Conservation (phyloP, 2,888 invertebrate genomes). For the Diplazon laetatorius region DNA sequence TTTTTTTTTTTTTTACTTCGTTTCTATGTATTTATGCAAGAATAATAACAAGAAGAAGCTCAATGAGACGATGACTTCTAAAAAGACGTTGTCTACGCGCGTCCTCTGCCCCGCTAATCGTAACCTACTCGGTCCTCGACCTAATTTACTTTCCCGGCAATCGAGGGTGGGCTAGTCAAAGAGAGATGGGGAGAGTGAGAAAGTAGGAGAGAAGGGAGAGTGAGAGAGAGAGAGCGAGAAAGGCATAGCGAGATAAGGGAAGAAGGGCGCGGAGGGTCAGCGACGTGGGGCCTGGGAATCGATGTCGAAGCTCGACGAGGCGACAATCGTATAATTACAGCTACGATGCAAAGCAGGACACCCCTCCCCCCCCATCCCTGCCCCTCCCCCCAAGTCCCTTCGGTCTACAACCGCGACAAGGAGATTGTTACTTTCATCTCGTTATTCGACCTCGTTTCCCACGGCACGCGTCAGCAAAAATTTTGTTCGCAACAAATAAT, state of each 20-base stretch:
- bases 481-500: conserved; percentile 33
- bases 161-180: conserved; percentile 54
- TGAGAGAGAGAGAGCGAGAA: conserved; percentile 28
- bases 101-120: conserved; percentile 64
- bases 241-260: conserved; percentile 25
- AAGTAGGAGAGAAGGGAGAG: conserved; percentile 33
- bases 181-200: conserved; percentile 35
- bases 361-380: too few relatives aligned
- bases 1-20: too few relatives aligned
- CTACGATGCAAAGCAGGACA: conserved; percentile 38
- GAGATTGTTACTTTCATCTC: conserved; percentile 20
- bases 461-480: conserved; percentile 35
- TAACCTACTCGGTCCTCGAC: conserved; percentile 68
- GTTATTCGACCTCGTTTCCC: conserved; percentile 55
- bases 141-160: conserved; percentile 64
- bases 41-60: conserved; percentile 66
- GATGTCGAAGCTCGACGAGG: conserved; percentile 54
- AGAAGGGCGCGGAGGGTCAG: conserved; percentile 22
- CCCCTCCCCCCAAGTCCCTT: conserved; percentile 34
- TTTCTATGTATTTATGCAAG: conserved; percentile 65
- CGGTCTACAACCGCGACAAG: conserved; percentile 27
- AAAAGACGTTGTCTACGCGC: conserved; percentile 64
- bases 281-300: conserved; percentile 53
- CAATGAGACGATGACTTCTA: conserved; percentile 68
- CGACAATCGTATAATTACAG: conserved; percentile 60